A percentile compares a stretch with the other conserved stretches of the same genome.
Conservation (phyloP, 2,888 invertebrate species). For the Dinocampus coccinellae region DNA sequence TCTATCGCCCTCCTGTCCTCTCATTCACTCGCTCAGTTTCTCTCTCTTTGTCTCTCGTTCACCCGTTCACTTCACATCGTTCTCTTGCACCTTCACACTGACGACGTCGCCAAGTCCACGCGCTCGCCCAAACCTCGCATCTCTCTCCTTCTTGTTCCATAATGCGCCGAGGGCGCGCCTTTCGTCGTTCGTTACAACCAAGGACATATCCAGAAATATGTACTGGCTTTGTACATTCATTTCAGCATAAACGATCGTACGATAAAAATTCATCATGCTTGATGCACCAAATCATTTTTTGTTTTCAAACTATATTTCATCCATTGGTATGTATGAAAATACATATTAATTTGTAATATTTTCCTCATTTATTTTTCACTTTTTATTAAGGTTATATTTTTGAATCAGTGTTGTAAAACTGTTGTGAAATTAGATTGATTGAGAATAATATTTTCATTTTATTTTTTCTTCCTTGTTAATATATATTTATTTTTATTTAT, state of each 20-base stretch:
- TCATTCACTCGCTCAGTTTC: background rate
- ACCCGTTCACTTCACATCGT: background rate
- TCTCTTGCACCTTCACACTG: slow-evolving; percentile 24
- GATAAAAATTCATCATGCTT: slow-evolving; percentile 42
- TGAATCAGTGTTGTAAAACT: too few species aligned
- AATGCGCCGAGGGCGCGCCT: slow-evolving; percentile 40
- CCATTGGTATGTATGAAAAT: too few species aligned
- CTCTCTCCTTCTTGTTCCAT: slow-evolving; percentile 15
- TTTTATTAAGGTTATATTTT: too few species aligned
- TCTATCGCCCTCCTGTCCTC: background rate
- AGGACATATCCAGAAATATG: slow-evolving; percentile 49
- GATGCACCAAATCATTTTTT: slow-evolving; percentile 35
- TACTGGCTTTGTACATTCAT: slow-evolving; percentile 28
- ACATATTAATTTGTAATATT: too few species aligned
- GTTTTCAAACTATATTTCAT: background rate
- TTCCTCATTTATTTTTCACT: too few species aligned
- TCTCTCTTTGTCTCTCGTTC: too few species aligned
- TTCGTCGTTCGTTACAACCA: slow-evolving; percentile 47
- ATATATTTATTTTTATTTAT: too few species aligned
- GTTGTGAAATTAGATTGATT: too few species aligned
- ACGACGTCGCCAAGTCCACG: slow-evolving; percentile 33
- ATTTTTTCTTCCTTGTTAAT: too few species aligned
- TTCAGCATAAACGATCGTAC: slow-evolving; percentile 44
- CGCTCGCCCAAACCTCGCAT: slow-evolving; percentile 16
- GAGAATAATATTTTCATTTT: too few species aligned